These are phyloP conservation scores for Drosophila albomicans DNA, from an alignment of 1,140 invertebrate genomes.

Conservation along the genomic window DNA sequence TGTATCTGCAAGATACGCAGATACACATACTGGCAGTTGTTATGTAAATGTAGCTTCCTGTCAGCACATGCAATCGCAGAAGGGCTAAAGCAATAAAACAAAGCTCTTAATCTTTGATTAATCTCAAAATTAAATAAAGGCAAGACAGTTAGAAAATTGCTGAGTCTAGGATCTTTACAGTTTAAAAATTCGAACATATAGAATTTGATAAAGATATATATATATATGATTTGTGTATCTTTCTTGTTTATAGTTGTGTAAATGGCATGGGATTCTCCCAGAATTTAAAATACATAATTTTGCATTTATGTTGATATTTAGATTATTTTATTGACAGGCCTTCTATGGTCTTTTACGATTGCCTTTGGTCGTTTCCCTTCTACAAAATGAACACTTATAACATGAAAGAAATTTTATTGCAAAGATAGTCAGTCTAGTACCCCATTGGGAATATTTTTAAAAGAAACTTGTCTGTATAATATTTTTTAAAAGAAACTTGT, in stretches of 20 bases:
- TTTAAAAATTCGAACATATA: no score
- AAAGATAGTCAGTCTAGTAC: neutral
- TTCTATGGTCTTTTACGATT: slow-evolving; percentile 5
- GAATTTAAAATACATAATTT: slow-evolving; percentile 10
- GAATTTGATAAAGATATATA: no score
- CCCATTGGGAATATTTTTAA: no score
- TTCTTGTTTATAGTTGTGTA: slow-evolving; percentile 12
- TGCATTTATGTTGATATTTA: neutral
- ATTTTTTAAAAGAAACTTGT: no score
- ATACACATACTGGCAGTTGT: slow-evolving; percentile 18
- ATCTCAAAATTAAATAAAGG: slow-evolving; percentile 35
- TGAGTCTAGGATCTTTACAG: no score
- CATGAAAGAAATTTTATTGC: neutral
- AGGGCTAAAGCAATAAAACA: neutral
- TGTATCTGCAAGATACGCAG: slow-evolving; percentile 61
- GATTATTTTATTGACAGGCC: neutral
- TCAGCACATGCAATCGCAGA: neutral
- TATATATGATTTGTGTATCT: neutral
- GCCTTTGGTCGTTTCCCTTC: neutral
- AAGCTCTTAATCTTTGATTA: slow-evolving; percentile 32
- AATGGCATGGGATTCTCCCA: slow-evolving; percentile 22
- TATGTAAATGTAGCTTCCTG: slow-evolving; percentile 27
- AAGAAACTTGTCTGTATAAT: no score
- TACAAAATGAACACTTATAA: slow-evolving; percentile 2
- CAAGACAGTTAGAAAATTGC: no score